Evolutionary conservation across 2,888 invertebrate species (phyloP).

Genomic region (Cerceris ruficornis): DNA sequence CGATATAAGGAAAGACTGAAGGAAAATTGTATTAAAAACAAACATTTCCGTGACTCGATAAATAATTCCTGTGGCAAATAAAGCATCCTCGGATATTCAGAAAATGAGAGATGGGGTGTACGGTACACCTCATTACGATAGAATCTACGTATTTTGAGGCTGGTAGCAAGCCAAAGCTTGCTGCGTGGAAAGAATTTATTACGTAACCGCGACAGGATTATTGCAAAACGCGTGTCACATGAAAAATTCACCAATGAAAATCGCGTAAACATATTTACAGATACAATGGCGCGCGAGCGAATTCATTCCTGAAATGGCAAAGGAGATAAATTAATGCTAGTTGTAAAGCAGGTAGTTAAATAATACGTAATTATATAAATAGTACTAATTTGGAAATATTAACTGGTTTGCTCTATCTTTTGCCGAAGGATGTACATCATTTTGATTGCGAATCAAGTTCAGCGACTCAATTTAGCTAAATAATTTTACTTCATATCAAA

Average conservation of each 20-base stretch:
- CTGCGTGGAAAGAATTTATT: constrained; percentile 66
- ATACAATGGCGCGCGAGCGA: neutral
- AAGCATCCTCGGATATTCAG: constrained; percentile 34
- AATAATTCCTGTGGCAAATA: neutral
- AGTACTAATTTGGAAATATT: too few relatives aligned
- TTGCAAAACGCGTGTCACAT: constrained; percentile 59
- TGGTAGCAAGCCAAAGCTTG: constrained; percentile 68
- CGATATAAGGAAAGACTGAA: too few relatives aligned
- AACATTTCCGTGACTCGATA: neutral
- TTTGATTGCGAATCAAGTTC: too few relatives aligned
- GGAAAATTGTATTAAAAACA: too few relatives aligned
- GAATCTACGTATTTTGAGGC: constrained; percentile 68
- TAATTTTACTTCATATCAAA: too few relatives aligned
- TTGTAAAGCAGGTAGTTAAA: neutral
- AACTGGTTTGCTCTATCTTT: too few relatives aligned
- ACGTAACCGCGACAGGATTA: constrained; percentile 57
- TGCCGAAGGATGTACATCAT: too few relatives aligned
- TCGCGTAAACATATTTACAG: constrained; percentile 10
- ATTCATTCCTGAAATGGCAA: neutral
- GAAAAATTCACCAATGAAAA: constrained; percentile 28
- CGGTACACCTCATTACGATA: constrained; percentile 62
- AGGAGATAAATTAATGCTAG: neutral
- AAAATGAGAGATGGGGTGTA: constrained; percentile 44
- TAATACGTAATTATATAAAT: too few relatives aligned
- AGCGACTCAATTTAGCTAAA: too few relatives aligned